A percentile compares a stretch with the other conserved stretches of the same genome.
Conservation (phyloP, 2,113 vertebrate genomes). For the Coreoperca whiteheadi region DNA sequence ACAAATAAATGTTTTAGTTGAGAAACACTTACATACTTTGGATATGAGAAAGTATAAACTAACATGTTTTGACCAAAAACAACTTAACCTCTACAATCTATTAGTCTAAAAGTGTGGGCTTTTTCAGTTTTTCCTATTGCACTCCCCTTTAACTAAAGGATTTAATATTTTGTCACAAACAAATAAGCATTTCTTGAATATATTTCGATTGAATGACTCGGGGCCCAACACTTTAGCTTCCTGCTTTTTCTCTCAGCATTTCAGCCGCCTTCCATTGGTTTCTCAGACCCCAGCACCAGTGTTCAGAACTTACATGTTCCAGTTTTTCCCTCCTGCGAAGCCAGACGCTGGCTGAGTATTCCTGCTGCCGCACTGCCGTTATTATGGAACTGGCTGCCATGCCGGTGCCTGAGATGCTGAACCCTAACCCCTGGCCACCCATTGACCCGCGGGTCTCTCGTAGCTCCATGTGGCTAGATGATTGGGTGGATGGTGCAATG, state of each 20-base stretch:
- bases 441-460: slow-evolving; percentile 79
- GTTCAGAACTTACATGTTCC: slow-evolving; percentile 89
- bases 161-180: neutral
- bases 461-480: slow-evolving; percentile 85
- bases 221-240: neutral
- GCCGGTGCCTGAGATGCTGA: slow-evolving; percentile 76
- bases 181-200: slow-evolving; percentile 9
- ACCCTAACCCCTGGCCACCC: slow-evolving; percentile 84
- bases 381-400: slow-evolving; percentile 86
- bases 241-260: neutral
- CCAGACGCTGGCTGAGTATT: slow-evolving; percentile 94
- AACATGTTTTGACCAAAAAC: neutral
- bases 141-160: neutral
- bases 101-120: neutral
- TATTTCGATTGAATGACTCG: neutral
- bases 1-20: neutral
- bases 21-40: neutral
- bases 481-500: too few species aligned
- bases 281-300: neutral
- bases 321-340: slow-evolving; percentile 92
- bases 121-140: neutral
- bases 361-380: slow-evolving; percentile 91
- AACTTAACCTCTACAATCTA: neutral
- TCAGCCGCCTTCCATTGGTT: slow-evolving; percentile 6
- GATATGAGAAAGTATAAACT: neutral